Base-by-base conservation (phyloP, 1,140 invertebrate genomes). In the Trialeurodes vaporariorum region DNA sequence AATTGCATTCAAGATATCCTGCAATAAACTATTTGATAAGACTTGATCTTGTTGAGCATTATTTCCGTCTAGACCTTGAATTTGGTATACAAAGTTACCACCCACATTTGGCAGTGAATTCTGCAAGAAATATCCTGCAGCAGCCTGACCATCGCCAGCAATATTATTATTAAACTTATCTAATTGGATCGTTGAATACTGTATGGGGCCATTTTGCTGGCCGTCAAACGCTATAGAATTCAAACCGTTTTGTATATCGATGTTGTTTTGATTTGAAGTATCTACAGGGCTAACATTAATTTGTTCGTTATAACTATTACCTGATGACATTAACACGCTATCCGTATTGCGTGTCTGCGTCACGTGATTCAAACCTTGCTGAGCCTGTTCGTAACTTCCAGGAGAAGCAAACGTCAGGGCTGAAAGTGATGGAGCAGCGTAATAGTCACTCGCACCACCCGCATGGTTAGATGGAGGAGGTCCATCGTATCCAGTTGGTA, bases 1-100 rank as follows among this genome's bases (percentile, higher is more conserved):
- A 49, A 89, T 88, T 1, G 86, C 87, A 49, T 84, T 82, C 1
- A 92, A 76, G 64, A 92, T 91, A 61, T 89, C 87, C 73, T 91
- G 88, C 2, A 92, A 75, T 0, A 92, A 78, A 9, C 87, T 89
- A 73, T 90, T 85, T 0, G 87, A 90, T 12, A 92, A 74, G 1
- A 92, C 81, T 72, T 90, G 86, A 24, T 89, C 86, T 70, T 91
- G 89, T 0, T 76, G 68, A 59, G 75, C 73, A n/a, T n/a, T n/a
- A n/a, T n/a, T n/a, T 90, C 75, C 0, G 85, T 86, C 71, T 90
- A 91, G 25, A 1, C 83, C 85, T 73, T 84, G 82, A 25, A 84
- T 73, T 49, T 12, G 85, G 83, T 65, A 89, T 85, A 59, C 17
- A 5, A 9, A 17, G 34, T 49, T 49, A 17, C 34, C 34, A 85